phyloP scores from a whole-genome alignment of 2,888 invertebrate species.

The Eulithis prunata region DNA sequence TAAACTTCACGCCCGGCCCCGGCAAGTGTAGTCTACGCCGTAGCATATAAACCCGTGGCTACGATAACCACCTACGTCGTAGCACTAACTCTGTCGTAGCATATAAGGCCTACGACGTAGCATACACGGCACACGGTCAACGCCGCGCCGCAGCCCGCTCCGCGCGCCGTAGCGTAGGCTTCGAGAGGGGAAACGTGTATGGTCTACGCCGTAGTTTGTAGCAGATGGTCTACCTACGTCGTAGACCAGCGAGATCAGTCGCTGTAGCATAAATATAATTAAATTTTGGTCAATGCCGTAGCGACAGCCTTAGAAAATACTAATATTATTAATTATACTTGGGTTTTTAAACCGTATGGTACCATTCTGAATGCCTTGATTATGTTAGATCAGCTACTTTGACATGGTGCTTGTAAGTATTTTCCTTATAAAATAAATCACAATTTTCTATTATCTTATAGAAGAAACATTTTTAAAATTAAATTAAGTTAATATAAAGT shows the following conservation, averaged over 20 bases:
- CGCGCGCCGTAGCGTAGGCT: too few relatives aligned
- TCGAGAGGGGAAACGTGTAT: too few relatives aligned
- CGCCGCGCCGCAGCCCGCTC: too few relatives aligned
- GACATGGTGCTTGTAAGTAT: not conserved
- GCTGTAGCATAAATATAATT: too few relatives aligned
- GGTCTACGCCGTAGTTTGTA: too few relatives aligned
- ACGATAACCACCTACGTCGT: constrained; percentile 3
- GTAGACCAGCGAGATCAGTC: not conserved
- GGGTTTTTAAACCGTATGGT: not conserved
- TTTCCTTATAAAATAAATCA: constrained; percentile 5
- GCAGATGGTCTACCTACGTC: not conserved
- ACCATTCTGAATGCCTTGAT: not conserved
- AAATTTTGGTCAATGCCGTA: constrained; percentile 9
- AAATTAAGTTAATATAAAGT: constrained; percentile 17
- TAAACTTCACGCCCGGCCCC: too few relatives aligned
- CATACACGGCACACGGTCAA: too few relatives aligned
- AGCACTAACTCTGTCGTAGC: not conserved
- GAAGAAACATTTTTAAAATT: constrained; percentile 6
- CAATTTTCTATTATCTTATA: constrained; percentile 6
- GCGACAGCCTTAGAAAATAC: not conserved
- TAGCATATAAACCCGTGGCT: too few relatives aligned
- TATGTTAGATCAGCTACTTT: constrained; percentile 2
- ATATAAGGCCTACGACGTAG: too few relatives aligned
- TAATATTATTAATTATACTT: not conserved
- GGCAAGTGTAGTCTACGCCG: too few relatives aligned